Evolutionary conservation across 2,113 vertebrate species (phyloP).

Genomic region (Camelus dromedarius): DNA sequence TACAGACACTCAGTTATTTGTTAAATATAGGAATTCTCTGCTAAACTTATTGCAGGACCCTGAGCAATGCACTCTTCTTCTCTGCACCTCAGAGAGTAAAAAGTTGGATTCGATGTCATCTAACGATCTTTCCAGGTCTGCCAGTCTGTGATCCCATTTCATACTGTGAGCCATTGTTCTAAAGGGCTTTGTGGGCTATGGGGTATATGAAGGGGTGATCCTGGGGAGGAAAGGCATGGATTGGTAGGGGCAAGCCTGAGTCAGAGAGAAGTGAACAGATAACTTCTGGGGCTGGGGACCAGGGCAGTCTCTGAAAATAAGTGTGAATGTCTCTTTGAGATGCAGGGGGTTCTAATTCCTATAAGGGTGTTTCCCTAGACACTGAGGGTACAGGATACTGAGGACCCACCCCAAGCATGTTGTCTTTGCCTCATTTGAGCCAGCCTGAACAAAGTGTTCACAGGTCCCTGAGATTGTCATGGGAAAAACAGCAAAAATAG

Average conservation of each 20-base stretch:
- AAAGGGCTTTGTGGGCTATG: not conserved
- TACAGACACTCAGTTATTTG: not conserved
- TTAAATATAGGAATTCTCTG: not conserved
- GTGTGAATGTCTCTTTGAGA: slow-evolving; percentile 1
- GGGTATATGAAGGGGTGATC: not conserved
- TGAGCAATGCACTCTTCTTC: not conserved
- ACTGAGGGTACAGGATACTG: not conserved
- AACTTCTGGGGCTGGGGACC: not conserved
- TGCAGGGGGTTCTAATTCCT: not conserved
- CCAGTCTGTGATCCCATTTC: not conserved
- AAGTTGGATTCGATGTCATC: not conserved
- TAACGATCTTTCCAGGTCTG: not conserved
- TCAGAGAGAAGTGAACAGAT: not conserved
- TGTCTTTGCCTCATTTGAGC: not conserved
- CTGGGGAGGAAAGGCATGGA: not conserved
- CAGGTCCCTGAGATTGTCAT: not conserved
- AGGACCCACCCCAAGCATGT: not conserved
- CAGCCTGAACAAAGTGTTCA: not conserved
- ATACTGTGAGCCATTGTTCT: not conserved
- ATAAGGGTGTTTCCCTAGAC: not conserved
- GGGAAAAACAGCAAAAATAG: not conserved
- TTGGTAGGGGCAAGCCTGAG: not conserved
- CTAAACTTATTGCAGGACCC: not conserved
- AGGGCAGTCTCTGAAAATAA: not conserved
- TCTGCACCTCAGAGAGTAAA: not conserved